Conservation (phyloP, 2,888 invertebrate genomes). For the Scaptomyza tumidula region DNA sequence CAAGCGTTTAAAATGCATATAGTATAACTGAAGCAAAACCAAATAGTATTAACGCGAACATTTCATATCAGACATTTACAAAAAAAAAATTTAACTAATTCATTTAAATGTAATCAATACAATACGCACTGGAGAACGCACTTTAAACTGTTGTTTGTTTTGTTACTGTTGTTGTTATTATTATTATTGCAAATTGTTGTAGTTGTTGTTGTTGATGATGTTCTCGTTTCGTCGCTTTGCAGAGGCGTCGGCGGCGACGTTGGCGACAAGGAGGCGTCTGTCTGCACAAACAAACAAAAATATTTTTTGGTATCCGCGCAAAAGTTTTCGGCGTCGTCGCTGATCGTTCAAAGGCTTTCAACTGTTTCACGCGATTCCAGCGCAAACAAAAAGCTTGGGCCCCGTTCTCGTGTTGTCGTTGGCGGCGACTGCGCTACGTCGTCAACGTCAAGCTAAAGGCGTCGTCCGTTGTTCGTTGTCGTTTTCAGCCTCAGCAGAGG, state of each 20-base stretch:
- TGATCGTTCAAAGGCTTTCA: conserved; percentile 84
- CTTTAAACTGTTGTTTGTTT: conserved; percentile 32
- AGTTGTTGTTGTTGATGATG: conserved; percentile 3
- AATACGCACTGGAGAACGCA: conserved; percentile 32
- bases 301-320: conserved; percentile 77
- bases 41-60: conserved; percentile 25
- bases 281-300: conserved; percentile 67
- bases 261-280: conserved; percentile 59
- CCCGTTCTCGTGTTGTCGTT: conserved; percentile 59
- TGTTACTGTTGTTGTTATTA: conserved; percentile 3
- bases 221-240: conserved; percentile 14
- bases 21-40: conserved; percentile 33
- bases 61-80: conserved; percentile 7
- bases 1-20: conserved; percentile 17
- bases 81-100: conserved; percentile 11
- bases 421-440: conserved; percentile 46
- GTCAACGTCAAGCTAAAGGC: conserved; percentile 40
- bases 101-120: conserved; percentile 8
- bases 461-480: conserved; percentile 24
- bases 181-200: conserved; percentile 1
- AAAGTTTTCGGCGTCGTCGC: conserved; percentile 82
- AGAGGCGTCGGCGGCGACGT: conserved; percentile 50
- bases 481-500: conserved; percentile 43
- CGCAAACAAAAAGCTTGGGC: conserved; percentile 82
- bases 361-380: conserved; percentile 81